A percentile compares a stretch with the other conserved stretches of the same genome.
Evolutionary conservation across 2,888 invertebrate species (phyloP).

Genomic region (Gymnosoma rotundatum): DNA sequence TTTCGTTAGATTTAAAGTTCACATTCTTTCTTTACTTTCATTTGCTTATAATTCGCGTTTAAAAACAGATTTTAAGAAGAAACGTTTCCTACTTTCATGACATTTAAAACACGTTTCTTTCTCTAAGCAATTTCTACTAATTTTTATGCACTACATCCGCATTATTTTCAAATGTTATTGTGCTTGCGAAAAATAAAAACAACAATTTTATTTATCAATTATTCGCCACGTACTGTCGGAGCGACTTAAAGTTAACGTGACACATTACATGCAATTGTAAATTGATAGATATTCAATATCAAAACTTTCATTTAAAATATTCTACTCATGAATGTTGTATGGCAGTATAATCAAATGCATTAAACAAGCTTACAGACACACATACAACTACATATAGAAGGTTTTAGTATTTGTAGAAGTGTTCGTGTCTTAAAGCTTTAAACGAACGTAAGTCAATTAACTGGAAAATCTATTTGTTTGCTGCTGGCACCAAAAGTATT

Average conservation of each 20-base stretch:
- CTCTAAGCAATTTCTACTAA: background rate
- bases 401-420: background rate
- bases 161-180: too few species aligned
- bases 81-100: background rate
- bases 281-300: conserved; percentile 17
- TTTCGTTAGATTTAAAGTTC: conserved; percentile 20
- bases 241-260: conserved; percentile 39
- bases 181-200: too few species aligned
- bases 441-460: conserved; percentile 57
- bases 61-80: background rate
- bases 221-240: conserved; percentile 9
- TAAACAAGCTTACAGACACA: background rate
- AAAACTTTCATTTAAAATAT: conserved; percentile 15
- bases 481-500: too few species aligned
- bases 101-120: background rate
- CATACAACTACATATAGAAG: background rate
- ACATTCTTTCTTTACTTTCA: background rate
- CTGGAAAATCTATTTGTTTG: conserved; percentile 50
- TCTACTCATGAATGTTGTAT: background rate
- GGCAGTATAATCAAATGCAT: background rate
- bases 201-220: background rate
- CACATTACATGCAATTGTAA: conserved; percentile 30
- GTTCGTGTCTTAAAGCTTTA: conserved; percentile 47
- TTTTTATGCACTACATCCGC: background rate
- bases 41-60: background rate